phyloP scores from a whole-genome alignment of 2,113 vertebrate species.

The Ginglymostoma cirratum region DNA sequence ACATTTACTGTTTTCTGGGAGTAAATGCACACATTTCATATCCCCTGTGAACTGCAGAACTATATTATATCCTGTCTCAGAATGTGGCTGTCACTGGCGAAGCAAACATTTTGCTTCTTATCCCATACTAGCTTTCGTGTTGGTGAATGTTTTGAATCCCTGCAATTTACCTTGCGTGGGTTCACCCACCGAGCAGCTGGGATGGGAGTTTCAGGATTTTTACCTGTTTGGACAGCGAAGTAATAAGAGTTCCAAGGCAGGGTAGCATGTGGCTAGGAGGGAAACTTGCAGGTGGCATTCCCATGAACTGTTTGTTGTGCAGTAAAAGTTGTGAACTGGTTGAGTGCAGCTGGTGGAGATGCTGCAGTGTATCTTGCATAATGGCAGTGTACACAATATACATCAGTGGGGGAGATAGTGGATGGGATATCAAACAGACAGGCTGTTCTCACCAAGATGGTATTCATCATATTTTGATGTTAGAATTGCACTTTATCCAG shows the following conservation, averaged over 20 bases:
- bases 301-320: no score
- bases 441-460: neutral
- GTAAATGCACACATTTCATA: no score
- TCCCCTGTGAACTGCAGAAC: no score
- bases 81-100: neutral
- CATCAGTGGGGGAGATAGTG: no score
- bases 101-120: neutral
- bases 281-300: neutral
- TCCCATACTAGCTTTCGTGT: neutral
- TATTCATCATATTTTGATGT: neutral
- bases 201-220: neutral
- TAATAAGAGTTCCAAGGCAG: neutral
- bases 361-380: no score
- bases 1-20: no score
- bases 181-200: neutral
- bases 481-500: neutral
- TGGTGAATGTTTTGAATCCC: neutral
- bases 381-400: no score
- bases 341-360: no score
- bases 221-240: no score
- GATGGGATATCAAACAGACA: neutral
- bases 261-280: neutral
- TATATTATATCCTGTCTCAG: neutral
- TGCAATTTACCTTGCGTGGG: neutral
- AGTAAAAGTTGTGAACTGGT: no score